Conservation (phyloP, 2,113 vertebrate genomes). For the Crotophaga sulcirostris region DNA sequence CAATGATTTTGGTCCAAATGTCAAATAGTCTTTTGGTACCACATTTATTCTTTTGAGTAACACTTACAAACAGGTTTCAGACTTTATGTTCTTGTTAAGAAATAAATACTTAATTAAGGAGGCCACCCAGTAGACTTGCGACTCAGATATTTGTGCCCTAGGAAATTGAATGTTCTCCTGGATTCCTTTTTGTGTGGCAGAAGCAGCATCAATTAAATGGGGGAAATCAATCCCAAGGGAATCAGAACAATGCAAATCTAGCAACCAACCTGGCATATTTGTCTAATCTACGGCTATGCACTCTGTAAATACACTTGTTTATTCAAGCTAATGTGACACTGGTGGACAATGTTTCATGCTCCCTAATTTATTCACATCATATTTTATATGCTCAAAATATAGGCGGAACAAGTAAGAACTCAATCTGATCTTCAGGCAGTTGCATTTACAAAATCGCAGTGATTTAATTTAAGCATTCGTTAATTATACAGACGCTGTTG, state of each 20-base stretch:
- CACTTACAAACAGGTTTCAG: not conserved
- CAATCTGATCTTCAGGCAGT: not conserved
- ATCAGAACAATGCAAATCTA: not conserved
- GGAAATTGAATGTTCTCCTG: not conserved
- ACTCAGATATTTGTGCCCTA: not conserved
- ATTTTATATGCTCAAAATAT: not conserved
- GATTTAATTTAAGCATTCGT: not conserved
- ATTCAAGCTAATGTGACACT: not conserved
- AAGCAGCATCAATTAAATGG: not conserved
- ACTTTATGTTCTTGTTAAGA: not conserved
- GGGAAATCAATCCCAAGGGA: not conserved
- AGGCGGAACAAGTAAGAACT: not conserved
- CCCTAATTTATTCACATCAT: not conserved
- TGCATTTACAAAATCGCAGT: not conserved
- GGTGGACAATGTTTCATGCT: not conserved
- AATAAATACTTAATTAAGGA: not conserved
- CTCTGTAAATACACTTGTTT: not conserved
- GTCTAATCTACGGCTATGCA: fast-evolving
- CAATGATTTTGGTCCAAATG: not conserved
- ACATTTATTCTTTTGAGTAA: not conserved
- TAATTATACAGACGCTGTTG: not conserved
- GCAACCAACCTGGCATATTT: not conserved
- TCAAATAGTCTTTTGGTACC: not conserved
- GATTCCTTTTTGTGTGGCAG: not conserved
- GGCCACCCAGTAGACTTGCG: not conserved